Evolutionary conservation across 2,113 vertebrate species (phyloP).

Genomic region (Pontoporia blainvillei): DNA sequence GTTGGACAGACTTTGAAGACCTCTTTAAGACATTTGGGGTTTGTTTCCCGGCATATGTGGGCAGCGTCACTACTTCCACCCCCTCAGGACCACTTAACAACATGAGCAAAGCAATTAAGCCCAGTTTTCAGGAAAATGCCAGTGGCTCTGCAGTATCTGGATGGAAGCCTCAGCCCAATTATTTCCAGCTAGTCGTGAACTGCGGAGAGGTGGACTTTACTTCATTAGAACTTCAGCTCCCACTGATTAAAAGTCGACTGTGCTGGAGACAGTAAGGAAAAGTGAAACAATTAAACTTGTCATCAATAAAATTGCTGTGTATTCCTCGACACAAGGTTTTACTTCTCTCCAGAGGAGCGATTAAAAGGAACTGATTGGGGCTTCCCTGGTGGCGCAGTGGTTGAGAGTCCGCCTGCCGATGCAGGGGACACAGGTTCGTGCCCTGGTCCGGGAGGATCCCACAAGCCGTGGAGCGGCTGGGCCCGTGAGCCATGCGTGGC

Average conservation of each 20-base stretch:
- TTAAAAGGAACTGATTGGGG: slow-evolving; percentile 88
- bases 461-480: too few relatives aligned
- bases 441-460: too few relatives aligned
- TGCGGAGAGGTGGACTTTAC: slow-evolving; percentile 84
- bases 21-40: slow-evolving; percentile 78
- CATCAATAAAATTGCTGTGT: slow-evolving; percentile 86
- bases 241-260: slow-evolving; percentile 87
- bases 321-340: slow-evolving; percentile 81
- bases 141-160: slow-evolving; percentile 83
- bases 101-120: slow-evolving; percentile 90
- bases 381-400: too few relatives aligned
- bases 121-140: slow-evolving; percentile 86
- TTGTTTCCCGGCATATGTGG: slow-evolving; percentile 79
- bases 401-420: too few relatives aligned
- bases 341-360: slow-evolving; percentile 85
- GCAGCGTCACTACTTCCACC: slow-evolving; percentile 77
- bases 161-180: slow-evolving; percentile 90
- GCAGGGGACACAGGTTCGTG: too few relatives aligned
- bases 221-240: slow-evolving; percentile 88
- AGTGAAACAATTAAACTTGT: slow-evolving; percentile 89
- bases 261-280: slow-evolving; percentile 84
- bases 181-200: slow-evolving; percentile 87
- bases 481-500: too few relatives aligned
- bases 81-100: slow-evolving; percentile 87
- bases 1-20: slow-evolving; percentile 76